These are phyloP conservation scores for Vultur gryphus DNA, from an alignment of 2,797 vertebrate genomes.

Conservation along the genomic window DNA sequence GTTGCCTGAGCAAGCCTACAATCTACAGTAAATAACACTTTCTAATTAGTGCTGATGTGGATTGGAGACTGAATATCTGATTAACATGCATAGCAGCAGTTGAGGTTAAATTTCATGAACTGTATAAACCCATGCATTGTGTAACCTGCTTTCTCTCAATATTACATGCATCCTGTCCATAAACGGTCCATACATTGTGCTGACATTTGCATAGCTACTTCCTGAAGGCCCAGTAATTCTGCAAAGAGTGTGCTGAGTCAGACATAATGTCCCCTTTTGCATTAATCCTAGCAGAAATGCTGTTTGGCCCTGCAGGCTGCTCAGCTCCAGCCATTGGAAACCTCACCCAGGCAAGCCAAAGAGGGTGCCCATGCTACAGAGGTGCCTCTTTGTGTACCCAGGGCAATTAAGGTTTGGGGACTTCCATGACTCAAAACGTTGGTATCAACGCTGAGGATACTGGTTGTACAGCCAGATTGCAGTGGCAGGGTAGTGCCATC, in stretches of 20 bases:
- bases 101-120: not conserved
- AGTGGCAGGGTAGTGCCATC: not conserved
- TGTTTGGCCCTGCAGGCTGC: not conserved
- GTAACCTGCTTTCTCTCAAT: not conserved
- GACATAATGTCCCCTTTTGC: not conserved
- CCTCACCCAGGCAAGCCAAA: not conserved
- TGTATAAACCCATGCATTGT: not conserved
- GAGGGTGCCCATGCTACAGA: not conserved
- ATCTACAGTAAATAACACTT: constrained; percentile 2
- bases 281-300: not conserved
- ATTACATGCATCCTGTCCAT: not conserved
- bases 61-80: not conserved
- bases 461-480: not conserved
- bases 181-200: not conserved
- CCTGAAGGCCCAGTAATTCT: not conserved
- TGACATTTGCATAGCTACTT: not conserved
- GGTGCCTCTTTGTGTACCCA: not conserved
- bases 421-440: not conserved
- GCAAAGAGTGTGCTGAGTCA: not conserved
- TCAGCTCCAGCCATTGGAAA: not conserved
- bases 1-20: not conserved
- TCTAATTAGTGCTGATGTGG: constrained; percentile 1
- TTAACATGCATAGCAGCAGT: not conserved
- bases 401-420: not conserved
- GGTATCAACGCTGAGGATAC: not conserved